phyloP scores from a whole-genome alignment of 2,888 invertebrate genomes.

The Pteria penguin region DNA sequence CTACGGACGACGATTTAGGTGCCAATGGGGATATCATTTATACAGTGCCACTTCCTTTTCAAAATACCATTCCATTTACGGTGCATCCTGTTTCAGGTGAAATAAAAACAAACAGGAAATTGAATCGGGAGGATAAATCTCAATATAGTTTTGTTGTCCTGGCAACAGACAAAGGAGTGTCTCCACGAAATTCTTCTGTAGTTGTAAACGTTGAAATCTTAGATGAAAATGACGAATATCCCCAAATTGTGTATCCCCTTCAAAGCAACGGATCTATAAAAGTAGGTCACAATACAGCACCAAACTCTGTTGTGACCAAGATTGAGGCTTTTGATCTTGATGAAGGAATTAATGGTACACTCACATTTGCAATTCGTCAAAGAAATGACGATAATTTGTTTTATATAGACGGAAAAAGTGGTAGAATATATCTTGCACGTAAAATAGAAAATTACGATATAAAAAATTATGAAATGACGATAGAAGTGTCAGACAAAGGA shows the following conservation, averaged over 20 bases:
- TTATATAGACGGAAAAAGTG: conserved; percentile 38
- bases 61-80: conserved; percentile 26
- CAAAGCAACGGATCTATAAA: conserved; percentile 24
- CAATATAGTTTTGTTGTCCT: conserved; percentile 11
- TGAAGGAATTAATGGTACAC: conserved; percentile 39
- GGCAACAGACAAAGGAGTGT: conserved; percentile 26
- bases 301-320: conserved; percentile 37
- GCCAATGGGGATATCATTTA: conserved; percentile 63
- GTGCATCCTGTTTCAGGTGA: conserved; percentile 20
- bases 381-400: conserved; percentile 39
- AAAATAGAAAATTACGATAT: conserved; percentile 38
- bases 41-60: conserved; percentile 17
- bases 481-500: conserved; percentile 37
- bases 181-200: conserved; percentile 11
- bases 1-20: conserved; percentile 64
- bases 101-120: conserved; percentile 21
- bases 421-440: conserved; percentile 31
- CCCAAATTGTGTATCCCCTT: conserved; percentile 16
- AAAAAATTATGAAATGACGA: conserved; percentile 34
- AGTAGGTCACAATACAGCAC: conserved; percentile 24
- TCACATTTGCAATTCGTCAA: conserved; percentile 24
- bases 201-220: conserved; percentile 15
- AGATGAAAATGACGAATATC: conserved; percentile 32
- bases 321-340: conserved; percentile 45
- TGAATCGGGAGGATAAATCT: conserved; percentile 15